Evolutionary conservation across 2,797 vertebrate genomes (phyloP), one percentile per base, ranked within the genome.

Genomic region (Smutsia gigantea): DNA sequence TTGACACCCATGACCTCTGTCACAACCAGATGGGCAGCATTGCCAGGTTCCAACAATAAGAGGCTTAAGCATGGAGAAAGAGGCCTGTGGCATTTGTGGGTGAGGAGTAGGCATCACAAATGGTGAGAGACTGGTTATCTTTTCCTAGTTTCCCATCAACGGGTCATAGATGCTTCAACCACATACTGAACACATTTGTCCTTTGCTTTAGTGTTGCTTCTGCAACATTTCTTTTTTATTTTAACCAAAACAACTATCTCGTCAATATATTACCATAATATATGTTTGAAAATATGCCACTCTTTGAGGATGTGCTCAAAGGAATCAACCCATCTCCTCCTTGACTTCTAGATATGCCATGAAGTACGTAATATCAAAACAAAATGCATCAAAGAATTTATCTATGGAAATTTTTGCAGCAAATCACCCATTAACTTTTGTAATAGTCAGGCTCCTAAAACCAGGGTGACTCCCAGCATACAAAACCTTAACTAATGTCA

Each of bases 291-390:
- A 86, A 64, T 49, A 82, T 31, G 69, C 29, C 68, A 69, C 21
- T 68, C 42, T 86, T 68, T 39, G 71, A 91, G 34, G 51, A 39
- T 9, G 15, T 42, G n/a, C 87, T 57, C 59, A 25, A 66, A 31
- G 53, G 19, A 89, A 86, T 84, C 39, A 68, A 31, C 25, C n/a
- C 77, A 34, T 39, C 6, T 64, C n/a, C 29, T n/a, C 37, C 39
- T 57, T 29, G 42, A 31, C 46, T 82, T 85, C 34, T 49, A 69
- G 79, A 81, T 53, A 93, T 21, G 46, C 21, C 37, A 59, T 18
- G 34, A 97, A 87, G 15, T 39, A 77, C 14, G n/a, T 37, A 90
- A 94, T 68, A 78, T 78, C n/a, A 88, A 91, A 78, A 71, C 46
- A 23, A 93, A 90, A 78, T 37, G 46, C 61, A 87, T 74, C 37